Base-by-base conservation (phyloP, 2,888 invertebrate genomes). In the Poecilobothrus nobilitatus region DNA sequence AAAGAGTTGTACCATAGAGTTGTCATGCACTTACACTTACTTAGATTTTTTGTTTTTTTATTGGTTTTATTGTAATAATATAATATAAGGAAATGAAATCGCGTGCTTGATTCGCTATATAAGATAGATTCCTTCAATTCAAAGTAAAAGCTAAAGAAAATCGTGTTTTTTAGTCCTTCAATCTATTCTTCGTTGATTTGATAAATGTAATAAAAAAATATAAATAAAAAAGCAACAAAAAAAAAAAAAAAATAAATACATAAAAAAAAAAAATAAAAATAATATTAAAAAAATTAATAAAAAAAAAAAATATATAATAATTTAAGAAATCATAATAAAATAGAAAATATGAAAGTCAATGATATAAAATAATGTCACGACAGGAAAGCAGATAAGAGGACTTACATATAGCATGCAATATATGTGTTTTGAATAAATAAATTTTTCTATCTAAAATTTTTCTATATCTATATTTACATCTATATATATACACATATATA, bases 281-380 rank as follows among this genome's bases (percentile, higher is more conserved):
- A 37, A 37, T 7, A 37, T 37, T 10, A 37, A 12, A 37, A 37
- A 8, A 37, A 37, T 10, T 5, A 37, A 37, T 37, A 10, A 37
- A 37, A 37, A 10, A 37, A 37, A 37, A 10, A 37, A 37, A 37
- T 37, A 37, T 6, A 53, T 27, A 27, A 27, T 27, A 37, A 37
- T 53, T 6, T 53, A 53, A 53, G 53, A 53, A 53, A 53, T 53
- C 53, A 53, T 69, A 66, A 69, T 53, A 53, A 53, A 53, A 53
- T 53, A 18, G 53, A 53, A 53, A 53, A 53, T 53, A 53, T 12
- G 66, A 53, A 66, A 66, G 66, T 66, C 34, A 70, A 68, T 70
- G 70, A 70, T 70, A 70, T 70, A 70, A 70, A 70, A 70, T 70
- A 68, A 68, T 68, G 64, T 68, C 70, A 70, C 70, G 70, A 70